Conservation (phyloP, 1,140 invertebrate genomes). For the Dreissena rostriformis region DNA sequence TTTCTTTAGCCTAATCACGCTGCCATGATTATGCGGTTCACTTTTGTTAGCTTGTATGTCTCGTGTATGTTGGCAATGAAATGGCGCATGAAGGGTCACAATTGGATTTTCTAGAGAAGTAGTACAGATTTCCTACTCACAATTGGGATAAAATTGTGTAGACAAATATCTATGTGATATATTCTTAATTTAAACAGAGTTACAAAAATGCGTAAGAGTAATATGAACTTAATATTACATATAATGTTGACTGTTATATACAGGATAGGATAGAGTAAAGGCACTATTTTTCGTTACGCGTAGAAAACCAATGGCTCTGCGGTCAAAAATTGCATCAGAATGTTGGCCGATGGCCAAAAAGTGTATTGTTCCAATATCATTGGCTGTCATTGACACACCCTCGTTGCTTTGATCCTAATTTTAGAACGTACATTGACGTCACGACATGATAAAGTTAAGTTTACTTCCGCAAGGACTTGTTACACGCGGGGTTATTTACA, state of each 20-base stretch:
- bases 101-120: constrained; percentile 2
- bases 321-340: constrained; percentile 54
- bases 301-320: constrained; percentile 18
- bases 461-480: too few species aligned
- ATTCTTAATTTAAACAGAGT: too few species aligned
- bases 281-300: constrained; percentile 19
- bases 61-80: constrained; percentile 23
- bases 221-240: too few species aligned
- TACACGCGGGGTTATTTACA: too few species aligned
- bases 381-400: constrained; percentile 44
- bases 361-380: constrained; percentile 1
- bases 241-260: too few species aligned
- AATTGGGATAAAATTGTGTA: too few species aligned
- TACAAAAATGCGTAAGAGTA: too few species aligned
- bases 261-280: not conserved
- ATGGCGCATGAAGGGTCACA: not conserved
- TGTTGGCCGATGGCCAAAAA: constrained; percentile 39
- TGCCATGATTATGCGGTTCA: constrained; percentile 5
- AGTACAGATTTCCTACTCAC: constrained; percentile 15
- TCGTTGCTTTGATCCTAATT: not conserved
- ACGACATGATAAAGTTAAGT: too few species aligned
- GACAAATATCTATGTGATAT: too few species aligned
- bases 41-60: not conserved
- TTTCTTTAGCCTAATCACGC: not conserved
- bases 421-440: too few species aligned